Evolutionary conservation across 2,888 invertebrate genomes (phyloP).

Genomic region (Tridacna gigas): DNA sequence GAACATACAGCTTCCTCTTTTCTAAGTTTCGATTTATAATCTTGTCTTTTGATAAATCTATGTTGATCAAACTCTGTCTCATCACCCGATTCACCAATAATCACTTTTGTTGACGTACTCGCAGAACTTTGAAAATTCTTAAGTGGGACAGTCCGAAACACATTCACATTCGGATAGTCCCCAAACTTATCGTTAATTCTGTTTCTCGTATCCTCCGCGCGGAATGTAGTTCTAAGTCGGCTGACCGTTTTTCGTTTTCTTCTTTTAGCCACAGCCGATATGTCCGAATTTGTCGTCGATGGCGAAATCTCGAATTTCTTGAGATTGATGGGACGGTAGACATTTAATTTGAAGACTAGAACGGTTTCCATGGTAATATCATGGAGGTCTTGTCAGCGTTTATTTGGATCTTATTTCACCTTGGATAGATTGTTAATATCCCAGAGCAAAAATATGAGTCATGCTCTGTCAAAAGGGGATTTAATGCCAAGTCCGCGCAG

Average conservation of each 20-base stretch:
- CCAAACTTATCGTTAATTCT: background rate
- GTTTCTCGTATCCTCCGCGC: background rate
- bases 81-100: too few relatives aligned
- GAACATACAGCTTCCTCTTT: too few relatives aligned
- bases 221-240: background rate
- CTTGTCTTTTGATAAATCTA: too few relatives aligned
- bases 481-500: too few relatives aligned
- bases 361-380: conserved; percentile 15
- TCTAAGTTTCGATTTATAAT: too few relatives aligned
- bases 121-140: conserved; percentile 7
- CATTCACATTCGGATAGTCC: background rate
- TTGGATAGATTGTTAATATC: background rate
- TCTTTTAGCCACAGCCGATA: background rate
- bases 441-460: background rate
- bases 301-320: conserved; percentile 49
- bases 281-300: conserved; percentile 3
- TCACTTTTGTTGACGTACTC: too few relatives aligned
- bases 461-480: background rate
- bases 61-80: too few relatives aligned
- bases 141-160: background rate
- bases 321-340: conserved; percentile 46
- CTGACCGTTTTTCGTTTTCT: conserved; percentile 1
- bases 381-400: conserved; percentile 22
- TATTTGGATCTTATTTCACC: background rate
- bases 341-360: conserved; percentile 47